Conservation (phyloP, 2,797 vertebrate species). For the Coccyzus lansbergi region DNA sequence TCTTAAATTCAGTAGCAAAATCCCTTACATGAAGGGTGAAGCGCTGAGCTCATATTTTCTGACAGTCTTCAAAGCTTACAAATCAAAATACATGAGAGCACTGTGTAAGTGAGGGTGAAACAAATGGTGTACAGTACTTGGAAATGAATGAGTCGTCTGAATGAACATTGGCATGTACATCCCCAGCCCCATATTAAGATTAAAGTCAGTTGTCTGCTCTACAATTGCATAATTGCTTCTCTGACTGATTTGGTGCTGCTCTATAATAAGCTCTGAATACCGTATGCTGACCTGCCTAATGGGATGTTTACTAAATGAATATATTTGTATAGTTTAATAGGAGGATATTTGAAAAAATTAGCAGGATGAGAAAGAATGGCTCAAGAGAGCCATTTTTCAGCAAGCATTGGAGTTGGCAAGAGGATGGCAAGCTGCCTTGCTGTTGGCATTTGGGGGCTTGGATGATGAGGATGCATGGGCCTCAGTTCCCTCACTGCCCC, state of each 20-base stretch:
- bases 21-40: background rate
- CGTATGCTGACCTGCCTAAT: conserved; percentile 57
- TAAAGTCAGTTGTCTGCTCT: conserved; percentile 42
- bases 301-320: conserved; percentile 63
- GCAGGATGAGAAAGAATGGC: conserved; percentile 27
- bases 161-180: conserved; percentile 32
- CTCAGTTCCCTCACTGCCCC: background rate
- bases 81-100: background rate
- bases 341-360: conserved; percentile 49
- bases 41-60: background rate
- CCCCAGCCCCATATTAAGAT: conserved; percentile 34
- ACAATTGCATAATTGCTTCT: conserved; percentile 47
- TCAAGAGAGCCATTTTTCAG: background rate
- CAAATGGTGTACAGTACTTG: background rate
- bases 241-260: conserved; percentile 54
- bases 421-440: background rate
- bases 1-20: background rate
- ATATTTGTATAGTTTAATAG: conserved; percentile 62
- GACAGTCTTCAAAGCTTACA: background rate
- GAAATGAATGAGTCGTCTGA: conserved; percentile 33
- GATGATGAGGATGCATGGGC: background rate
- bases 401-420: background rate
- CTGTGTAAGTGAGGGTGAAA: background rate
- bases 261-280: conserved; percentile 50
- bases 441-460: background rate